A percentile compares a stretch with the other conserved stretches of the same genome.
These are phyloP conservation scores for Xanthorhoe spadicearia DNA, from an alignment of 2,888 invertebrate genomes.

Conservation along the genomic window DNA sequence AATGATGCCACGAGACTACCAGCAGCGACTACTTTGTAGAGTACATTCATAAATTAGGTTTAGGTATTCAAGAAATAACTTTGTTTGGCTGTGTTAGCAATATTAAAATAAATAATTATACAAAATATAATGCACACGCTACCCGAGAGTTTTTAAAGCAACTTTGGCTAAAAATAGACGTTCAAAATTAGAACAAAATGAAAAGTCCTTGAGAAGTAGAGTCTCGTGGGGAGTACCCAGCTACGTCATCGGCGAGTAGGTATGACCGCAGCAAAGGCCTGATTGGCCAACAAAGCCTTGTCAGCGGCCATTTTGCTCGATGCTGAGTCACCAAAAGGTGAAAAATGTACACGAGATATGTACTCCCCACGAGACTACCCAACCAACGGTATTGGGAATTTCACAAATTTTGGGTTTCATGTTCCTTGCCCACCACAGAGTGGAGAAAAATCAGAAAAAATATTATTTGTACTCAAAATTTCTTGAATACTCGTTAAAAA, in stretches of 20 bases:
- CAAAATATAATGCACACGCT: neutral
- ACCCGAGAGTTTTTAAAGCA: conserved; percentile 7
- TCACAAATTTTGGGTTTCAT: conserved; percentile 84
- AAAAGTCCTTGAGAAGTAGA: conserved; percentile 83
- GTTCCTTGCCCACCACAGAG: conserved; percentile 72
- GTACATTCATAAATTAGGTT: conserved; percentile 79
- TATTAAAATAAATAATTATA: conserved; percentile 12
- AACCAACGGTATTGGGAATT: conserved; percentile 85
- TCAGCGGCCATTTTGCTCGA: conserved; percentile 87
- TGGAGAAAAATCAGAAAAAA: conserved; percentile 56
- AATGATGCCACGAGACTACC: conserved; percentile 72
- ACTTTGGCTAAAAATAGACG: conserved; percentile 55
- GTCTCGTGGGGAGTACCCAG: conserved; percentile 79
- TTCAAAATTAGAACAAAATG: conserved; percentile 70
- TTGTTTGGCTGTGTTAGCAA: conserved; percentile 24
- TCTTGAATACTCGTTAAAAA: conserved; percentile 39
- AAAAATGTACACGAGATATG: conserved; percentile 85
- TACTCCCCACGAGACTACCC: conserved; percentile 86
- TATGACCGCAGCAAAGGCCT: conserved; percentile 64
- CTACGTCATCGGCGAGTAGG: conserved; percentile 78
- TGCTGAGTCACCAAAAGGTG: conserved; percentile 87
- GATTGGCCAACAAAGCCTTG: conserved; percentile 82
- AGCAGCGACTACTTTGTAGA: conserved; percentile 79
- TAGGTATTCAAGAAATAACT: conserved; percentile 50
- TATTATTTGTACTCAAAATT: conserved; percentile 50